phyloP scores from a whole-genome alignment of 1,140 invertebrate genomes.

The Drosophila orosa region DNA sequence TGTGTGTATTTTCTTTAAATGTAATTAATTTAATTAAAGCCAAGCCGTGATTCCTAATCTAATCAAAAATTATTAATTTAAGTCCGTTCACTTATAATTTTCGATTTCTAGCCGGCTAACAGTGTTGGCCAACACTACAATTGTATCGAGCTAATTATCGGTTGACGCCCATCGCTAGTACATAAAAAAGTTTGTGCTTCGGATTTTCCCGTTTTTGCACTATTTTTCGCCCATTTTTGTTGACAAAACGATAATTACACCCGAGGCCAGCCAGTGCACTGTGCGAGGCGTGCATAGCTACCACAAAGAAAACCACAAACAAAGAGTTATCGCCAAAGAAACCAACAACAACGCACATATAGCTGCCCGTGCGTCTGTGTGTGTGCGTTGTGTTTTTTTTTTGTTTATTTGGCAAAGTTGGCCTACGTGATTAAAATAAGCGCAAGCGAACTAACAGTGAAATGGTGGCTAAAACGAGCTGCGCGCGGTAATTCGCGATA shows the following conservation, averaged over 20 bases:
- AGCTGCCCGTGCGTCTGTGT: conserved; percentile 35
- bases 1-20: no score
- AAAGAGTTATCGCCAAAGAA: neutral
- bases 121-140: conserved; percentile 8
- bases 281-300: neutral
- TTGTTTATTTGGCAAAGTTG: conserved; percentile 58
- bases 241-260: neutral
- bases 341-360: conserved; percentile 46
- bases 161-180: conserved; percentile 27
- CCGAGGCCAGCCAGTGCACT: neutral
- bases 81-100: neutral
- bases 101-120: neutral
- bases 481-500: conserved; percentile 43
- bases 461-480: conserved; percentile 49
- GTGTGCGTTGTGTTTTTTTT: conserved; percentile 52
- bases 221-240: conserved; percentile 5
- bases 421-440: conserved; percentile 80
- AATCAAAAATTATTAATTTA: no score
- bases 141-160: neutral
- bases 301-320: no score
- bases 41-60: neutral
- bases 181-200: conserved; percentile 23
- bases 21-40: no score
- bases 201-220: conserved; percentile 8
- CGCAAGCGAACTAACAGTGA: conserved; percentile 41